A percentile compares a stretch with the other conserved stretches of the same genome.
Evolutionary conservation across 1,140 invertebrate species (phyloP).

Genomic region (Pollicipes pollicipes): DNA sequence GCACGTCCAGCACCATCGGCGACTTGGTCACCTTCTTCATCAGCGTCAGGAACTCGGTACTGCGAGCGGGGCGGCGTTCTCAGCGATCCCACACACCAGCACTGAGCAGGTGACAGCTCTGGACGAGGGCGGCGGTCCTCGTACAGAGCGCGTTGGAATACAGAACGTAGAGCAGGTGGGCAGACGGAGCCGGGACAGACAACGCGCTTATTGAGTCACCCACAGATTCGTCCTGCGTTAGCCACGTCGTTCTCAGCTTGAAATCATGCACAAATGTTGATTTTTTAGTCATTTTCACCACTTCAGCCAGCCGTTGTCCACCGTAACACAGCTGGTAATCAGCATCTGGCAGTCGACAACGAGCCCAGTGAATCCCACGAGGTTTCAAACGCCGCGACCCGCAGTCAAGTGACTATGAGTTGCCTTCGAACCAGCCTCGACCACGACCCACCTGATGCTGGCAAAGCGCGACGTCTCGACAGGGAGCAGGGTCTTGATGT

Average conservation of each 20-base stretch:
- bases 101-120: conserved; percentile 99
- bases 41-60: conserved; percentile 87
- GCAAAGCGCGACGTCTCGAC: conserved; percentile 95
- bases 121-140: conserved; percentile 98
- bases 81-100: conserved; percentile 94
- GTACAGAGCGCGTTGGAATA: conserved; percentile 97
- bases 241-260: too few species aligned
- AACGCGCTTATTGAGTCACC: too few species aligned
- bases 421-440: too few species aligned
- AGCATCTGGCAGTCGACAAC: too few species aligned
- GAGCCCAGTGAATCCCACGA: too few species aligned
- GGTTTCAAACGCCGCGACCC: too few species aligned
- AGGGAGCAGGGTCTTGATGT: conserved; percentile 92
- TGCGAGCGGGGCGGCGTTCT: conserved; percentile 91
- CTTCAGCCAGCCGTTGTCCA: too few species aligned
- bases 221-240: too few species aligned
- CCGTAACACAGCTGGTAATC: too few species aligned
- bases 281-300: too few species aligned
- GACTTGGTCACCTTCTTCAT: conserved; percentile 97
- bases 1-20: conserved; percentile 93
- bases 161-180: conserved; percentile 95
- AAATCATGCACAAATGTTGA: too few species aligned
- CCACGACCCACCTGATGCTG: conserved; percentile 62
- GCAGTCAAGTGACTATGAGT: too few species aligned
- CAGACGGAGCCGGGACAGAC: conserved; percentile 91